Evolutionary conservation across 2,888 invertebrate species (phyloP).

Genomic region (Antitype chi): DNA sequence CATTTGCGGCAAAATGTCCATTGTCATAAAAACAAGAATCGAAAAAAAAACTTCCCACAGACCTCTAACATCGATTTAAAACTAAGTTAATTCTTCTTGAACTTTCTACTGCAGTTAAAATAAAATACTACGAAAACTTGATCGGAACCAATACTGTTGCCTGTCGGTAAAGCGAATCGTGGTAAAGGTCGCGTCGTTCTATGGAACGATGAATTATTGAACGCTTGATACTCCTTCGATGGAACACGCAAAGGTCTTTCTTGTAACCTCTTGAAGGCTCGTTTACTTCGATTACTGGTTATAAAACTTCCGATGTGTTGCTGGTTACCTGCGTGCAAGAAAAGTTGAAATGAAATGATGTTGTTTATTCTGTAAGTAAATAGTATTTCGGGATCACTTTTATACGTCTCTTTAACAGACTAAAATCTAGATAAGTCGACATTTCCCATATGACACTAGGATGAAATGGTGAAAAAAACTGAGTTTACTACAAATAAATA

Average conservation of each 20-base stretch:
- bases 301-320: constrained; percentile 20
- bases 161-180: constrained; percentile 28
- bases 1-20: not conserved
- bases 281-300: constrained; percentile 35
- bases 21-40: too few species aligned
- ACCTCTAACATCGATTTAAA: not conserved
- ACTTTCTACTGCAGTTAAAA: constrained; percentile 24
- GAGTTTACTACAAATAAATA: too few species aligned
- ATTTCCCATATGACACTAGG: not conserved
- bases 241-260: constrained; percentile 76
- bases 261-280: constrained; percentile 47
- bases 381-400: not conserved
- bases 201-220: constrained; percentile 73
- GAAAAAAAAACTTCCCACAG: not conserved
- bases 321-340: not conserved
- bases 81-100: constrained; percentile 2
- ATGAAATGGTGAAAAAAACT: not conserved
- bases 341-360: not conserved
- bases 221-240: constrained; percentile 57
- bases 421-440: not conserved
- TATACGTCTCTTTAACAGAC: not conserved
- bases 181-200: constrained; percentile 64
- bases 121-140: constrained; percentile 33
- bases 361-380: not conserved
- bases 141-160: constrained; percentile 11